These are phyloP conservation scores for Tryphoninae sp. DNA, from an alignment of 2,888 invertebrate species.

Conservation along the genomic window DNA sequence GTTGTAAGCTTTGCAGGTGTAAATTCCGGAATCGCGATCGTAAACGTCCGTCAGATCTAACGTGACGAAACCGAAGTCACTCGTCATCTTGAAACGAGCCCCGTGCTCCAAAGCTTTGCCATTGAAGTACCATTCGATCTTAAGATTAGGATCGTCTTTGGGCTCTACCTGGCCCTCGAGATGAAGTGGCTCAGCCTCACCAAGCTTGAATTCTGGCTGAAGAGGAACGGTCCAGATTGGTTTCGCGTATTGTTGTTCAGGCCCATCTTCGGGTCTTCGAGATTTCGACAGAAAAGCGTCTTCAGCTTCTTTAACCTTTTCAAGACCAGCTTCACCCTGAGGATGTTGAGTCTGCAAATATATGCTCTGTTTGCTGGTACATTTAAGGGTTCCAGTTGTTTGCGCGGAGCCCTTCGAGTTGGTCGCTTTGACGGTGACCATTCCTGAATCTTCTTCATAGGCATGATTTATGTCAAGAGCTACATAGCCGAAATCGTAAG, in stretches of 20 bases:
- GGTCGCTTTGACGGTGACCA: constrained; percentile 94
- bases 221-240: constrained; percentile 94
- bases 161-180: constrained; percentile 98
- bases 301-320: constrained; percentile 94
- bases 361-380: constrained; percentile 90
- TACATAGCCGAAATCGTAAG: constrained; percentile 98
- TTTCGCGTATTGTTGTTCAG: constrained; percentile 90
- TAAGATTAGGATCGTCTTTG: constrained; percentile 94
- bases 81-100: constrained; percentile 94
- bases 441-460: constrained; percentile 95
- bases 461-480: constrained; percentile 93
- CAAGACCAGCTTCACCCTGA: constrained; percentile 94
- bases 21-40: constrained; percentile 96
- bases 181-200: constrained; percentile 93
- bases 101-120: constrained; percentile 93
- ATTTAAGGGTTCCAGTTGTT: constrained; percentile 93
- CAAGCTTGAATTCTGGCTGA: constrained; percentile 89
- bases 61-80: constrained; percentile 98
- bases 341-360: constrained; percentile 97
- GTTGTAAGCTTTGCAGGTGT: constrained; percentile 95
- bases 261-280: constrained; percentile 86
- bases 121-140: constrained; percentile 97
- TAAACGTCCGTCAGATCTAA: constrained; percentile 96
- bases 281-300: constrained; percentile 89
- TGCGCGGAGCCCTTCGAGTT: constrained; percentile 95